Base-by-base conservation (phyloP, 2,797 vertebrate species). In the Phalloptychus januarius region DNA sequence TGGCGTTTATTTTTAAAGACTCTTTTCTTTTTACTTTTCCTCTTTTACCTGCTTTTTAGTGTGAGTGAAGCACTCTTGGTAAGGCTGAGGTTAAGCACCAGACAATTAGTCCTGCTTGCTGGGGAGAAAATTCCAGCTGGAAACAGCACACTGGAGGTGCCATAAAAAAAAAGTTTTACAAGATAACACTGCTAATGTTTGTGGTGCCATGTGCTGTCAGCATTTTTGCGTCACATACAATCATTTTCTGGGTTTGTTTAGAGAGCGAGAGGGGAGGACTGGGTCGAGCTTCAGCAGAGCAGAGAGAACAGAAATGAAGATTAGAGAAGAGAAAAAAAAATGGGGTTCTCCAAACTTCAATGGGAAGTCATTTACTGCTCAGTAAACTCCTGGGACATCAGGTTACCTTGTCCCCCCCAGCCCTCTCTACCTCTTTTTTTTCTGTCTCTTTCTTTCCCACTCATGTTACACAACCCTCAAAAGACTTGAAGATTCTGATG, bases 391-490 rank as follows among this genome's bases (percentile, higher is more conserved):
- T 84, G 88, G 88, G 90, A 94, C 93, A 92, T 94, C 93, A 94
- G 92, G 93, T 94, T 94, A 94, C 92, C 89, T 87, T 91, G 81
- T 86, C 70, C 87, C 85, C 52, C 83, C 69, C 85, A 54, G 73
- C 44, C 79, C 80, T 63, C 74, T 70, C 56, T 73, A 71, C 73
- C 74, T 82, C 71, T 69, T 69, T 58, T 87, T 78, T 91, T 85
- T 91, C 86, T 88, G 75, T 90, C 83, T 93, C 85, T 85, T 70
- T 93, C 85, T 88, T 50, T 91, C 80, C 91, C 76, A 75, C 94
- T 95, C 94, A 88, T 91, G 87, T 96, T 96, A 95, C 95, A 95
- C 93, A 94, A 94, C 83, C 85, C 90, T 93, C 91, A 91, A 93
- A 94, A 92, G 90, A 89, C 90, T 84, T 91, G 81, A 81, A 92